Conservation (phyloP, 2,113 vertebrate species). For the Brienomyrus brachyistius region DNA sequence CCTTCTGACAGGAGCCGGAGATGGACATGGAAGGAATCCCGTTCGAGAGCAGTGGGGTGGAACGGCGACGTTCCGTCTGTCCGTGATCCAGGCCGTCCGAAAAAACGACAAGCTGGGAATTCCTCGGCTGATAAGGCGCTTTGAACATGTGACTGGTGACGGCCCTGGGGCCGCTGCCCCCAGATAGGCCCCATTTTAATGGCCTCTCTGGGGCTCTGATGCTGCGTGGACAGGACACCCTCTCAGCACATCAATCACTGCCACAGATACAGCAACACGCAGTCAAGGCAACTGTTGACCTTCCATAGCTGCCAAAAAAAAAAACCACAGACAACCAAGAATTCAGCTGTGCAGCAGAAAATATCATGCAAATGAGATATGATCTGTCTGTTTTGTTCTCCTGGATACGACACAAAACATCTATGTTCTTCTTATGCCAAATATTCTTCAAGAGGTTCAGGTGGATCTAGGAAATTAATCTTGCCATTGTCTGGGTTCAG, state of each 20-base stretch:
- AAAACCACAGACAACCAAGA: not conserved
- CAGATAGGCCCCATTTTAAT: not conserved
- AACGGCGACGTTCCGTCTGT: not conserved
- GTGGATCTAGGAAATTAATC: not conserved
- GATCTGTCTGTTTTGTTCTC: not conserved
- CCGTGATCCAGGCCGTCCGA: not conserved
- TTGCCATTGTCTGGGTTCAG: not conserved
- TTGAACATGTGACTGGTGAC: not conserved
- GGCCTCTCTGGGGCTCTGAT: not conserved
- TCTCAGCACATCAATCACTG: not conserved
- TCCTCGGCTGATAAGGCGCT: not conserved
- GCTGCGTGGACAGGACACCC: not conserved
- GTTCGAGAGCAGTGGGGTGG: not conserved
- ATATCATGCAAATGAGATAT: not conserved
- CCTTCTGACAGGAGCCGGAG: not conserved
- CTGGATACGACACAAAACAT: not conserved
- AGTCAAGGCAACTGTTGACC: not conserved
- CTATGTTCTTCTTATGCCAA: not conserved
- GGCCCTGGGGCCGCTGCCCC: not conserved
- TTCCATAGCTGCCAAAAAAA: not conserved
- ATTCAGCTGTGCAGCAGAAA: not conserved
- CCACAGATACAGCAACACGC: not conserved
- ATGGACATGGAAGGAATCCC: not conserved
- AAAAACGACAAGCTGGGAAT: not conserved
- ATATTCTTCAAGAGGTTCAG: not conserved